Percentiles rank a stretch among this genome's conserved stretches.
phyloP scores from a whole-genome alignment of 2,113 vertebrate genomes.

The Laticauda laticaudata region DNA sequence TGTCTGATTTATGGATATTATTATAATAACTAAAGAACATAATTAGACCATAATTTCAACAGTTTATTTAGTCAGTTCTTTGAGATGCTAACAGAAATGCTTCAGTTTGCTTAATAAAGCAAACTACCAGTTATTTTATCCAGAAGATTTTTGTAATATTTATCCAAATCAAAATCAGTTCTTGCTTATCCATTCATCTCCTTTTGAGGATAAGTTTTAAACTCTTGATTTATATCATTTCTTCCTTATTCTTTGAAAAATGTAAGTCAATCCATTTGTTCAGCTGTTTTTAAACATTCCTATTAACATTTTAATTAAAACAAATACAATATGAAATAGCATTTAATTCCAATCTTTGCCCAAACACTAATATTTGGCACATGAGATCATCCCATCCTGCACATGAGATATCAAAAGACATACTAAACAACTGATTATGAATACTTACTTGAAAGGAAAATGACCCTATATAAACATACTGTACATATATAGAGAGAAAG shows the following conservation, averaged over 20 bases:
- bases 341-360: background rate
- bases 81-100: background rate
- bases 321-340: background rate
- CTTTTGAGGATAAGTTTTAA: background rate
- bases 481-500: too few relatives aligned
- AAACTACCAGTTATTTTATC: background rate
- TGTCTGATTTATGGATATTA: background rate
- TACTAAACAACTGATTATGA: background rate
- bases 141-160: background rate
- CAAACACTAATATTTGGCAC: background rate
- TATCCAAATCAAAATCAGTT: background rate
- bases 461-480: background rate
- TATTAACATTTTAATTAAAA: background rate
- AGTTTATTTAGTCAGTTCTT: background rate
- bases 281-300: background rate
- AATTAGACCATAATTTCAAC: background rate
- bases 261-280: background rate
- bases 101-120: background rate
- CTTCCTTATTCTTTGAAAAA: background rate
- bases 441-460: background rate
- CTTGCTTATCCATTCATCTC: background rate
- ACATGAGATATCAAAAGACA: background rate
- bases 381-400: too few relatives aligned
- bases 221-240: background rate
- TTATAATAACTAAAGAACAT: background rate